phyloP scores from a whole-genome alignment of 2,113 vertebrate species.

The Cavia aperea region DNA sequence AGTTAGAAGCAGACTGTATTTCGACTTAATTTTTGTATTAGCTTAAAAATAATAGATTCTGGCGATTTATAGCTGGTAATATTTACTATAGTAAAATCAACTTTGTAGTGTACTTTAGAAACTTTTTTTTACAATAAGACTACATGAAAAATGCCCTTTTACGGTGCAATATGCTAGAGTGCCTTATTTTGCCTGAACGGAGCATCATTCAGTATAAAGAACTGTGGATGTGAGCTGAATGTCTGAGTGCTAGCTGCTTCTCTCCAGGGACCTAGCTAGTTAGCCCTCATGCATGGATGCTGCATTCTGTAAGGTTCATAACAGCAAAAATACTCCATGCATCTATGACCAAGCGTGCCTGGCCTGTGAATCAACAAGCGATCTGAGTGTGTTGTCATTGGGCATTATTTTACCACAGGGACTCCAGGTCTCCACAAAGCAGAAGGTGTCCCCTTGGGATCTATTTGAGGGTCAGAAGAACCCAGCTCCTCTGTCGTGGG shows the following conservation, averaged over 20 bases:
- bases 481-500: conserved; percentile 80
- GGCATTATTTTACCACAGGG: conserved; percentile 65
- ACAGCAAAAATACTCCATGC: neutral
- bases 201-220: neutral
- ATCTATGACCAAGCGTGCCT: neutral
- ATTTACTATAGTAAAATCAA: neutral
- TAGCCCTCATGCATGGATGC: neutral
- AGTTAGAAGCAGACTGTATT: neutral
- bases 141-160: neutral
- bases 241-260: too few relatives aligned
- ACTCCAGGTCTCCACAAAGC: conserved; percentile 79
- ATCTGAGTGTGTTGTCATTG: neutral
- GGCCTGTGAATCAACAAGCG: neutral
- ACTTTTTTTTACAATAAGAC: neutral
- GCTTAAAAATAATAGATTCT: neutral
- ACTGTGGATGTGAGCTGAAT: fast-evolving
- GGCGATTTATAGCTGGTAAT: neutral
- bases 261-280: fast-evolving
- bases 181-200: neutral
- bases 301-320: neutral
- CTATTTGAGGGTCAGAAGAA: conserved; percentile 80
- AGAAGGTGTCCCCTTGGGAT: conserved; percentile 80
- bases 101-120: neutral
- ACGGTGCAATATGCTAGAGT: neutral
- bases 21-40: neutral